Conservation (phyloP, 2,888 invertebrate genomes). For the Cordylochernes scorpioides region DNA sequence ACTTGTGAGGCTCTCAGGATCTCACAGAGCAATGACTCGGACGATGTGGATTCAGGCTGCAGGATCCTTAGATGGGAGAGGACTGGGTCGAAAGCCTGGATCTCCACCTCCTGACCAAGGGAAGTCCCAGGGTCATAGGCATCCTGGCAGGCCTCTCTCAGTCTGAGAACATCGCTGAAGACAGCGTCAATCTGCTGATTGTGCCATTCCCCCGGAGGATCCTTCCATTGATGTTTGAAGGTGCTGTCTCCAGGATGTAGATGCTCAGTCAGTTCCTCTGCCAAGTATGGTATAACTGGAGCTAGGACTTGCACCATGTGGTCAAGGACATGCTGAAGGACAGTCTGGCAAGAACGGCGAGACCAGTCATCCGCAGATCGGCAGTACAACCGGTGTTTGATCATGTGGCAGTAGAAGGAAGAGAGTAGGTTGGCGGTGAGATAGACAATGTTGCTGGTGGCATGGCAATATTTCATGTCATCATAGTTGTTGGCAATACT, state of each 20-base stretch:
- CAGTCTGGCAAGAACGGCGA: constrained; percentile 38
- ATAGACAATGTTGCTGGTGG: constrained; percentile 28
- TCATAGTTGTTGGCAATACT: constrained; percentile 26
- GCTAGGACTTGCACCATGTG: constrained; percentile 40
- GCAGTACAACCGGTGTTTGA: constrained; percentile 39
- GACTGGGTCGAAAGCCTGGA: not conserved
- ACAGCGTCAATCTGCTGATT: not conserved
- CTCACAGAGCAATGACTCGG: not conserved
- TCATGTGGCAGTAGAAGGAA: constrained; percentile 36
- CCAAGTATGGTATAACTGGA: constrained; percentile 59
- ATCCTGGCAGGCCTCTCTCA: not conserved
- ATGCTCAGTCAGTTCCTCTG: constrained; percentile 39
- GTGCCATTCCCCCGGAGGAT: not conserved
- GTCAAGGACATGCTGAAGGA: constrained; percentile 39
- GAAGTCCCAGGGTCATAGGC: too few relatives aligned
- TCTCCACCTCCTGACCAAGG: too few relatives aligned
- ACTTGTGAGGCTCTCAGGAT: not conserved
- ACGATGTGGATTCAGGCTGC: not conserved
- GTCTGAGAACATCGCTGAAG: too few relatives aligned
- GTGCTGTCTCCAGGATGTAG: constrained; percentile 1
- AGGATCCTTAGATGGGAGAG: not conserved
- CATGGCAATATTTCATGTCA: constrained; percentile 32
- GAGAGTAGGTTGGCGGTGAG: constrained; percentile 45
- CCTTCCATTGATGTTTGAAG: not conserved
- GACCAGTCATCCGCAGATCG: constrained; percentile 29